These are phyloP conservation scores for Ormyrus rosae DNA, from an alignment of 2,888 invertebrate species.

Conservation along the genomic window DNA sequence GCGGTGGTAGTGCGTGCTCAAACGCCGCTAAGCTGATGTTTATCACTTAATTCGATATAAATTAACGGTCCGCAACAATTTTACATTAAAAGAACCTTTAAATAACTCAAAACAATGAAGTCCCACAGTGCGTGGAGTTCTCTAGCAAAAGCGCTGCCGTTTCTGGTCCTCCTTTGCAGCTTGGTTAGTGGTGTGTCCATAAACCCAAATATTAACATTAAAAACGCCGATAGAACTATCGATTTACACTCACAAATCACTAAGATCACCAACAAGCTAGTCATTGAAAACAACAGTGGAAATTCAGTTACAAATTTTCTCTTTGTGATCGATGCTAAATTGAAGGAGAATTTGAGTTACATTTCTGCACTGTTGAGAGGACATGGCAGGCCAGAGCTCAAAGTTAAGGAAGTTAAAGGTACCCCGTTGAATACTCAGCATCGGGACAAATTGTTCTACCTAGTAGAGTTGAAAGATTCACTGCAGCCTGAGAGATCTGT, in stretches of 20 bases:
- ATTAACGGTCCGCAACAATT: neutral
- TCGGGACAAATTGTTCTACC: constrained; percentile 77
- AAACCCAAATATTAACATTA: constrained; percentile 79
- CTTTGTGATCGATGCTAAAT: constrained; percentile 82
- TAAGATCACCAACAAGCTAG: constrained; percentile 87
- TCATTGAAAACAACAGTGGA: constrained; percentile 89
- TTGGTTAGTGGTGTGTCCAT: constrained; percentile 41
- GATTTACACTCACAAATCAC: constrained; percentile 94
- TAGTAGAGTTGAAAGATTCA: constrained; percentile 80
- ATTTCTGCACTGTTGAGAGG: constrained; percentile 79
- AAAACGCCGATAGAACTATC: constrained; percentile 90
- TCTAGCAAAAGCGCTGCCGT: neutral
- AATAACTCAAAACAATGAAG: constrained; percentile 20
- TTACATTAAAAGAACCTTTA: neutral
- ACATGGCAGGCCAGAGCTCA: constrained; percentile 71
- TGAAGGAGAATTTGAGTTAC: constrained; percentile 83
- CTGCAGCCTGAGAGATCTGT: constrained; percentile 80
- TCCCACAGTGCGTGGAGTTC: constrained; percentile 16
- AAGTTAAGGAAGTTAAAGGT: constrained; percentile 76
- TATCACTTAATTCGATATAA: neutral
- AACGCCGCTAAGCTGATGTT: constrained; percentile 32
- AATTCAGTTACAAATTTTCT: constrained; percentile 83
- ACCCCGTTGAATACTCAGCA: constrained; percentile 72
- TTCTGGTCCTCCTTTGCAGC: constrained; percentile 3
- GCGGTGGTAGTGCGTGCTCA: neutral